Base-by-base conservation (phyloP, 2,888 invertebrate genomes). In the Crioceris asparagi region DNA sequence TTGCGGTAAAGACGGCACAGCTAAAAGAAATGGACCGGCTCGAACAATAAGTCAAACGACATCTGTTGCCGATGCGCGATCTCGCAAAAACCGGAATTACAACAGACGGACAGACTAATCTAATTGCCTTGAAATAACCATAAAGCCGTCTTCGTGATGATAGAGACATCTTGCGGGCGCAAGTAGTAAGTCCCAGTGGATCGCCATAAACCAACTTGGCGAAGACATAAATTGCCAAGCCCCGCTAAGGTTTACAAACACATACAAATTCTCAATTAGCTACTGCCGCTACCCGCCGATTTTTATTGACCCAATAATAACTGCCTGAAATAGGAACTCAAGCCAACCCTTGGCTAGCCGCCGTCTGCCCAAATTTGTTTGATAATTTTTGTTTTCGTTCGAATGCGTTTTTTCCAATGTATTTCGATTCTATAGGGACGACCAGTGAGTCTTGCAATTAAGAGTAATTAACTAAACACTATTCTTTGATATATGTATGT, bases 91-190 rank as follows among this genome's bases (percentile, higher is more conserved):
- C 59, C 56, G 55, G 61, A 61, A 60, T 60, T 60, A 59, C 60
- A 56, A 59, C 60, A 56, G 61, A 57, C 59, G 60, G 56, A 59
- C 60, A 56, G 61, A 57, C 59, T 59, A 61, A 62, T 62, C 61
- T 64, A 64, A 64, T 64, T 64, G 64, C 62, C 53, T 54, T 52
- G 57, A 56, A 61, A 63, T 61, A 62, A 60, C 62, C 62, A 62
- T 62, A 63, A 62, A 62, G 60, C 56, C 53, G 57, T 59, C 58
- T 60, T 56, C 57, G 52, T 55, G 61, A 56, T 58, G 60, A 65
- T 64, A 62, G 62, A 65, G 65, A 63, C 65, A 64, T 65, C 64
- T 62, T 63, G 62, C 56, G 63, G 61, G 55, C 58, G 56, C 53
- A 15, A 63, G n/a, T n/a, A n/a, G n/a, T 62, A 57, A 59, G 62